Base-by-base conservation (phyloP, 2,797 vertebrate species). In the Lagodon rhomboides region DNA sequence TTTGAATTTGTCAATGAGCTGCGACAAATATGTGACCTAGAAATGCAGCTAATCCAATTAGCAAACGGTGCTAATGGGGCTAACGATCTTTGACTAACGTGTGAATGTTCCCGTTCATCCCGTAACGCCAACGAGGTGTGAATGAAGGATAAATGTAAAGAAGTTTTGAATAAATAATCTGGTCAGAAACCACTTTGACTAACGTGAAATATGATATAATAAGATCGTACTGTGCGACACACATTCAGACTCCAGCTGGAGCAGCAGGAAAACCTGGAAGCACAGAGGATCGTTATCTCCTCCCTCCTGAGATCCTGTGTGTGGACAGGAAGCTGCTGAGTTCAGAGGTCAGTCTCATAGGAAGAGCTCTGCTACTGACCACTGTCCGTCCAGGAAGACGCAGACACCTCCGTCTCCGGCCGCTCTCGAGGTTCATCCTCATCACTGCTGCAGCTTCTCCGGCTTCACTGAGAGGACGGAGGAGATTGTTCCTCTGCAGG, bases 341-440 rank as follows among this genome's bases (percentile, higher is more conserved):
- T 75, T 92, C 90, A 91, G 69, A 86, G 94, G 92, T 93, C 91
- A 84, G 44, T 25, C 89, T 89, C 92, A 95, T 95, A 93, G 95
- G 94, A 95, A 95, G 83, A 80, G 69, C 11, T 74, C 68, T n/a
- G 66, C 68, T 61, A 18, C 69, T 62, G 77, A 67, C 58, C 30
- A 1, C 64, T 53, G 77, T 90, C 86, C 80, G 68, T 53, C 3
- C 86, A 91, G 90, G 93, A 93, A 95, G 80, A 85, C 62, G 18
- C 38, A 2, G 44, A 81, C 77, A 70, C 64, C 12, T 56, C 17
- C 1, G 1, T 25, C 49, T 38, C 68, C n/a, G 9, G 15, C 67
- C 58, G 41, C 56, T 53, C 11, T 74, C 11, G n/a, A 64, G 69
- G n/a, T 22, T 15, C 66, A 68, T 82, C 83, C 80, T 74, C 27